Evolutionary conservation across 2,113 vertebrate genomes (phyloP), one percentile per base, ranked within the genome.

Genomic region (Solea solea): DNA sequence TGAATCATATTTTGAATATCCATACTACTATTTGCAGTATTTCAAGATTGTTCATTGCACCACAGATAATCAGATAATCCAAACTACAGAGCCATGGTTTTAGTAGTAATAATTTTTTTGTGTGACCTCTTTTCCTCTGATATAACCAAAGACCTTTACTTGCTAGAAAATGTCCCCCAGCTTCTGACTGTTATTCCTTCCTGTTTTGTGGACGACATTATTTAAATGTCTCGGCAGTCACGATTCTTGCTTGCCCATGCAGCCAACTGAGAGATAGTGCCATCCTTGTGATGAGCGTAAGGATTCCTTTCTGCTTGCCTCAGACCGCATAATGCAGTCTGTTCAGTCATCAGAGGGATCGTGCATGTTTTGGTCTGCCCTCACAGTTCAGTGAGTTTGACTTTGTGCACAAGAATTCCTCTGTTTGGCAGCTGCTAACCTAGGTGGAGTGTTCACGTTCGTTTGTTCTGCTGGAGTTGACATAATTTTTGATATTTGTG

Each of bases 301-400:
- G 76, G 87, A 92, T 92, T 90, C 88, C 85, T 90, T 85, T 90
- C 85, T 64, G 67, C 88, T 88, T 83, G 82, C 86, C 77, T 90
- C 90, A 88, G 86, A 89, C 84, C 82, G 80, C 81, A 90, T 90
- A 88, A 90, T 90, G 75, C 78, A 67, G 69, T 72, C 78, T 45
- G 74, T 69, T 80, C 80, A 83, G 72, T 84, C 83, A 74, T 72
- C 69, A 51, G 72, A 80, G 62, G 69, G 70, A 68, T 69, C 67
- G 53, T 68, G 67, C 69, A 9, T 86, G 75, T 75, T 84, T 64
- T 65, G 64, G 41, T 73, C 72, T 52, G 56, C 48, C 49, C 79
- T 60, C 69, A 61, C 68, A 27, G 21, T 55, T 83, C 74, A 59
- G 53, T 71, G 57, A 58, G 40, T 70, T 75, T 73, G 70, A 72